phyloP scores from a whole-genome alignment of 2,888 invertebrate species.

The Trissolcus japonicus region DNA sequence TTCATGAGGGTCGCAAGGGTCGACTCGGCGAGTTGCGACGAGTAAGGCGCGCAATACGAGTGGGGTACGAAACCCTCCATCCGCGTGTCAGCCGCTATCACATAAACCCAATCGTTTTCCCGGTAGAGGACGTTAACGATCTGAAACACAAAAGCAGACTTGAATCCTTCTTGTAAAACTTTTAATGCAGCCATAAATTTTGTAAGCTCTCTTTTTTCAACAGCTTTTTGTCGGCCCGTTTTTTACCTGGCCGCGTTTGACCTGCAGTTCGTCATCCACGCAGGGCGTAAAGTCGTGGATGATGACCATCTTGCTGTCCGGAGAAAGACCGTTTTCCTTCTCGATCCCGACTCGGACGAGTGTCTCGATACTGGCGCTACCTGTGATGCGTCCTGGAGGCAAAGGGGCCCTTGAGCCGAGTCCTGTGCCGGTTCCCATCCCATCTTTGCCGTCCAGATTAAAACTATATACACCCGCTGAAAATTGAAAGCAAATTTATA shows the following conservation, averaged over 20 bases:
- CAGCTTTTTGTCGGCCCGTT: not conserved
- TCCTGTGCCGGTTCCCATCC: constrained; percentile 84
- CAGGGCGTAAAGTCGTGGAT: constrained; percentile 96
- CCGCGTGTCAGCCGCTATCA: constrained; percentile 91
- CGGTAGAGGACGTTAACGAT: constrained; percentile 95
- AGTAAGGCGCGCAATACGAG: constrained; percentile 93
- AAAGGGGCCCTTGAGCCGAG: constrained; percentile 84
- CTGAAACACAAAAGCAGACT: constrained; percentile 59
- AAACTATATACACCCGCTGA: constrained; percentile 70
- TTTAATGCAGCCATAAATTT: not conserved
- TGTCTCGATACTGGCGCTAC: constrained; percentile 95
- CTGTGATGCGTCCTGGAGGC: constrained; percentile 94
- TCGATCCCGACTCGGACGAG: constrained; percentile 92
- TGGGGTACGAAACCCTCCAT: constrained; percentile 97
- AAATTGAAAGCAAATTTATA: too few relatives aligned
- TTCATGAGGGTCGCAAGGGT: constrained; percentile 79
- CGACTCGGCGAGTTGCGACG: constrained; percentile 84
- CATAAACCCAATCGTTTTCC: constrained; percentile 98
- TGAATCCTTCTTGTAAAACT: too few relatives aligned
- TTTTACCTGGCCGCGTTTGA: constrained; percentile 85
- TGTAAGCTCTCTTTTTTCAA: constrained; percentile 20
- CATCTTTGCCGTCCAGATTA: constrained; percentile 78
- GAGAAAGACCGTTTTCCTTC: constrained; percentile 93
- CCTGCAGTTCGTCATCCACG: constrained; percentile 95
- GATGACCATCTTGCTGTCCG: constrained; percentile 96